Percentiles rank a stretch among this genome's conserved stretches.
These are phyloP conservation scores for Eulithis testata DNA, from an alignment of 2,888 invertebrate genomes.

Conservation along the genomic window DNA sequence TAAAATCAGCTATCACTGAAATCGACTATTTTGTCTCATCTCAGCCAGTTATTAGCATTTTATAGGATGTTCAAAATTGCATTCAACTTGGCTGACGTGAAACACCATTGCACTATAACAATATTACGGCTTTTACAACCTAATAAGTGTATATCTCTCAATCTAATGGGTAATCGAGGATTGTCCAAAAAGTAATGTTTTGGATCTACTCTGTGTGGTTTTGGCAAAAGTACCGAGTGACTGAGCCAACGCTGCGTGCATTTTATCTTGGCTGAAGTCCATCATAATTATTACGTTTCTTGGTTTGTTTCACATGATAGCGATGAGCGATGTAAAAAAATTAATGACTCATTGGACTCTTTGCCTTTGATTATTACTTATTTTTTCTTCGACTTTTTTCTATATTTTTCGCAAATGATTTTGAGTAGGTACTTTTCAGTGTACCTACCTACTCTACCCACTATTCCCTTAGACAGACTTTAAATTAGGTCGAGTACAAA, in stretches of 20 bases:
- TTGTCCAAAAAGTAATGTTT: conserved; percentile 44
- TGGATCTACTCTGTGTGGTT: too few relatives aligned
- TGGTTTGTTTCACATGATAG: conserved; percentile 35
- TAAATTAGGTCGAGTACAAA: too few relatives aligned
- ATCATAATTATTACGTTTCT: conserved; percentile 56
- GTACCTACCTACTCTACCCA: too few relatives aligned
- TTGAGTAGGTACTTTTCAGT: too few relatives aligned
- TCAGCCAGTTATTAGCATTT: too few relatives aligned
- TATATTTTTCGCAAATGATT: too few relatives aligned
- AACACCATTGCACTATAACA: conserved; percentile 14
- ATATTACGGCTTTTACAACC: conserved; percentile 28
- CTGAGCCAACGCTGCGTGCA: conserved; percentile 56
- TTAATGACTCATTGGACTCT: neutral
- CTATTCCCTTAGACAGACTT: too few relatives aligned
- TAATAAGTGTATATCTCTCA: conserved; percentile 34
- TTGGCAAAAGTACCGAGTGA: conserved; percentile 54
- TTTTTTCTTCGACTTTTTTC: too few relatives aligned
- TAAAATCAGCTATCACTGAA: too few relatives aligned
- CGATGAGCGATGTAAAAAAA: conserved; percentile 24
- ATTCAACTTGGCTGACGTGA: conserved; percentile 25
- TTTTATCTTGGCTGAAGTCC: conserved; percentile 63
- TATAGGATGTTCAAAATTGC: conserved; percentile 2
- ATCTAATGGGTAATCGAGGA: conserved; percentile 34
- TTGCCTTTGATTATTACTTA: too few relatives aligned
- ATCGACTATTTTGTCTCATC: neutral